Conservation (phyloP, 2,888 invertebrate species). For the Silvanus unidentatus region DNA sequence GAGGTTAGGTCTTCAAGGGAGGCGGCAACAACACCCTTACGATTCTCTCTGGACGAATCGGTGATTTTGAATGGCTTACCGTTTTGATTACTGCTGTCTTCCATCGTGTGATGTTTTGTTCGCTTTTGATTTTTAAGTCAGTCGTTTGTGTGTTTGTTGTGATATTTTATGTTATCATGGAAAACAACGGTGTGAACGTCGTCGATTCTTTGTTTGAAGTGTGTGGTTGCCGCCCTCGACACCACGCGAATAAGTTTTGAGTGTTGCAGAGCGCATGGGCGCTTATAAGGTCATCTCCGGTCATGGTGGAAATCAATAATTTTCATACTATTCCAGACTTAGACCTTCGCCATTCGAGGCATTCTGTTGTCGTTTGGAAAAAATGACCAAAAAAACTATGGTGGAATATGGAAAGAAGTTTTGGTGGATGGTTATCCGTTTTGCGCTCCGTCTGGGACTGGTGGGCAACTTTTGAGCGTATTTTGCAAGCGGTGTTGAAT, state of each 20-base stretch:
- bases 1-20: conserved; percentile 71
- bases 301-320: conserved; percentile 16
- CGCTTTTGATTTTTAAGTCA: background rate
- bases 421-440: too few relatives aligned
- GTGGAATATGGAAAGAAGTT: too few relatives aligned
- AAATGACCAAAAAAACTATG: too few relatives aligned
- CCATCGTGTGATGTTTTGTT: conserved; percentile 44
- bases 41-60: conserved; percentile 71
- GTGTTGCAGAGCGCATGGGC: conserved; percentile 27
- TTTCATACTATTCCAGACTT: background rate
- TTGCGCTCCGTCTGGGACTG: too few relatives aligned
- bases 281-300: conserved; percentile 27
- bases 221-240: conserved; percentile 28
- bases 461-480: too few relatives aligned
- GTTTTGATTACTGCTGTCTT: conserved; percentile 46
- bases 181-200: background rate
- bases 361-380: too few relatives aligned
- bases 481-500: too few relatives aligned
- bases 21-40: conserved; percentile 75
- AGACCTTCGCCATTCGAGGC: too few relatives aligned
- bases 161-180: background rate
- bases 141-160: background rate
- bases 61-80: conserved; percentile 73
- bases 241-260: conserved; percentile 13
- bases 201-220: conserved; percentile 17